Evolutionary conservation across 2,888 invertebrate genomes (phyloP).

Genomic region (Pinctada fucata): DNA sequence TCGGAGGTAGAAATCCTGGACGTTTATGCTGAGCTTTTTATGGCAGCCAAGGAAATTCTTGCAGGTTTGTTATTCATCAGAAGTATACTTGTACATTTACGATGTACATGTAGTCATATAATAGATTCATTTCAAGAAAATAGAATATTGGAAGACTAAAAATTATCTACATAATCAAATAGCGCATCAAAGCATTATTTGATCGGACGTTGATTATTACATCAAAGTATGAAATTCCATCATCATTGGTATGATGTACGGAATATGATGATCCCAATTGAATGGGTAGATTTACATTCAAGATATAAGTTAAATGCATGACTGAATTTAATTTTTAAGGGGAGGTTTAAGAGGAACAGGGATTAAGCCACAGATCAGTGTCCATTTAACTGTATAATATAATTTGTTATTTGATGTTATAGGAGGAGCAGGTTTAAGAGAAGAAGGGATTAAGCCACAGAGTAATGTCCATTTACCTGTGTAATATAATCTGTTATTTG

Average conservation of each 20-base stretch:
- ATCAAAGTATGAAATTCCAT: no score
- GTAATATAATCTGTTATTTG: no score
- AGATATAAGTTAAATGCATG: no score
- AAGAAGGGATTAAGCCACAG: no score
- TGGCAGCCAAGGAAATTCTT: constrained; percentile 75
- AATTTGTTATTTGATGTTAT: not conserved
- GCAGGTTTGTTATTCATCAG: constrained; percentile 58
- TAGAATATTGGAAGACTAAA: not conserved
- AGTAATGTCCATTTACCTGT: no score
- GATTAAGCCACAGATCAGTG: constrained; percentile 57
- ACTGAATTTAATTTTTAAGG: constrained; percentile 38
- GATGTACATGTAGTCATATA: not conserved
- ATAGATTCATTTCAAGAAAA: not conserved
- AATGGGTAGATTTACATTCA: no score
- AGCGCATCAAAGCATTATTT: not conserved
- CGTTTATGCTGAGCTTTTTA: constrained; percentile 75
- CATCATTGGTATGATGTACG: no score
- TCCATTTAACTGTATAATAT: constrained; percentile 45
- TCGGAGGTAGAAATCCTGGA: constrained; percentile 75
- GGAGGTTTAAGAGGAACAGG: constrained; percentile 60
- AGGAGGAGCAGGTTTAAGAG: constrained; percentile 59
- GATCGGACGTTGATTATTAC: no score
- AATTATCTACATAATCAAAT: not conserved
- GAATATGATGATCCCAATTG: no score
- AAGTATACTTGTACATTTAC: not conserved